Evolutionary conservation across 2,797 vertebrate species (phyloP).

Genomic region (Xenopus petersii): DNA sequence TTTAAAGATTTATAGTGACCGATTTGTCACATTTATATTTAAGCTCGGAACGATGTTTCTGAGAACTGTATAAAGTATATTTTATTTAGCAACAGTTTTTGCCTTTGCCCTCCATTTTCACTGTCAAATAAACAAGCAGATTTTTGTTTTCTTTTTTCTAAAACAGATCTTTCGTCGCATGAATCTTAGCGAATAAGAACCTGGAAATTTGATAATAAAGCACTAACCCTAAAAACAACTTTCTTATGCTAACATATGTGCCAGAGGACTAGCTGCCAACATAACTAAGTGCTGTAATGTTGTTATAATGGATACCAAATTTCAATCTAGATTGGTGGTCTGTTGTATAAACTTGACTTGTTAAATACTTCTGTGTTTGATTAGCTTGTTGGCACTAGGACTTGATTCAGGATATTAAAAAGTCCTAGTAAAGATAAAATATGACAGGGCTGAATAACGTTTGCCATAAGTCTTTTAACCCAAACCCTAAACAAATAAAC

Average conservation of each 20-base stretch:
- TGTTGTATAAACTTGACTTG: slow-evolving; percentile 49
- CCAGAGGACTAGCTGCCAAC: slow-evolving; percentile 40
- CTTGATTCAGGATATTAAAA: slow-evolving; percentile 54
- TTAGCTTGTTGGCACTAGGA: slow-evolving; percentile 53
- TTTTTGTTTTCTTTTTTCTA: not conserved
- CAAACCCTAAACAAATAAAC: slow-evolving; percentile 20
- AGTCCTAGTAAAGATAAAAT: slow-evolving; percentile 45
- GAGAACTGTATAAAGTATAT: not conserved
- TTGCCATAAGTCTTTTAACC: slow-evolving; percentile 33
- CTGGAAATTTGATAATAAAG: slow-evolving; percentile 35
- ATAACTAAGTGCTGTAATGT: slow-evolving; percentile 36
- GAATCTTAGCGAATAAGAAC: slow-evolving; percentile 2
- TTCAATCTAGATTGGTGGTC: slow-evolving; percentile 58
- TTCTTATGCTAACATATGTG: slow-evolving; percentile 41
- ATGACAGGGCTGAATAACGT: slow-evolving; percentile 16
- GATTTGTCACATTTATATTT: no score
- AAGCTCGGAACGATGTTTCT: not conserved
- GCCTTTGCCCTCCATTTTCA: not conserved
- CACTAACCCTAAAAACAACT: slow-evolving; percentile 44
- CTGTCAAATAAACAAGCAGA: not conserved
- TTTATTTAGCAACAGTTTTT: not conserved
- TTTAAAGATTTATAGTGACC: no score
- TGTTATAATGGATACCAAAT: slow-evolving; percentile 55
- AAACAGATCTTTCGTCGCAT: not conserved
- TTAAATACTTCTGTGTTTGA: slow-evolving; percentile 58